Evolutionary conservation across 1,140 invertebrate genomes (phyloP), one percentile per base, ranked within the genome.

Genomic region (Lepidurus arcticus): DNA sequence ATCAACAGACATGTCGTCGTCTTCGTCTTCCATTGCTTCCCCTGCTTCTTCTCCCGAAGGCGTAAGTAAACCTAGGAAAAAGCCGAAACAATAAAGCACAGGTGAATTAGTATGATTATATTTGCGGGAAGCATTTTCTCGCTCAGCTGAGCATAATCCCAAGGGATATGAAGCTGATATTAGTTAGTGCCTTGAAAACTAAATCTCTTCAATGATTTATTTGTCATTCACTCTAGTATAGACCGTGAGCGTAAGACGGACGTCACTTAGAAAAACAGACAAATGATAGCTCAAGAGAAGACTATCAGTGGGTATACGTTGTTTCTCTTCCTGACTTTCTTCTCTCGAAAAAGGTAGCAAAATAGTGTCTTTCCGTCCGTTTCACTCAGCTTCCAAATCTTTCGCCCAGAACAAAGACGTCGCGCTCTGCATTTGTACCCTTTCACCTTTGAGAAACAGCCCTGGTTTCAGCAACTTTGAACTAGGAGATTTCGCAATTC

Each of bases 1-100:
- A 34, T 76, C 76, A 21, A 53, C 76, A 42, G 76, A 45, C n/a
- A 65, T 76, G 44, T 79, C 80, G 75, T 80, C 76, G 10, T 77
- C n/a, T 7, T 78, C 79, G 16, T 80, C 47, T 16, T 78, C 73
- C 24, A 43, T 43, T n/a, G 43, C 6, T n/a, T 78, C 53, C 2
- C 44, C 34, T 1, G 21, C 16, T 42, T 75, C 53, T 24, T 80
- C 47, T 47, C 53, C 53, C 21, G 53, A 7, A 65, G 53, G 9
- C 16, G 53, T 21, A 65, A 65, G 16, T 65, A 65, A 21, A n/a
- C 53, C 53, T 65, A 21, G 4, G 53, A 65, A 21, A 65, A 65
- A 65, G 16, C 21, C 21, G 34, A 34, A 34, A 34, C 2, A 65
- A 65, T 21, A 65, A 65, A 65, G 13, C 16, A 21, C 53, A 65